Conservation (phyloP, 2,888 invertebrate genomes). For the Dynastes hyllus region DNA sequence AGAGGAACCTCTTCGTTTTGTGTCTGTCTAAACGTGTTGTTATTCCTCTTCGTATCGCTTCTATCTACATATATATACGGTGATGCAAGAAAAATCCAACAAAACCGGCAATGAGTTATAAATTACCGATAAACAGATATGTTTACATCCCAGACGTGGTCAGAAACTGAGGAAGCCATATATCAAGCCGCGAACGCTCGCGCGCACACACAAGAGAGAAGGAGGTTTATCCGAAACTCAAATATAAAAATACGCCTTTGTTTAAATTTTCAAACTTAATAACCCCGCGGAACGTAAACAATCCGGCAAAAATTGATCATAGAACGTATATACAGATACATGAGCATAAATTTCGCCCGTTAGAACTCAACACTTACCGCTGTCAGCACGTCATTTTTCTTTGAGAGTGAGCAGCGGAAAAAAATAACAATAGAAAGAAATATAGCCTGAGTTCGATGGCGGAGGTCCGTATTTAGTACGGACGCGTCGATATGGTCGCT, state of each 20-base stretch:
- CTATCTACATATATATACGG: slow-evolving; percentile 23
- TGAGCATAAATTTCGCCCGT: slow-evolving; percentile 48
- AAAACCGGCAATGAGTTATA: slow-evolving; percentile 47
- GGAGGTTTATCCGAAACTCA: slow-evolving; percentile 44
- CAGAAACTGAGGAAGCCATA: slow-evolving; percentile 52
- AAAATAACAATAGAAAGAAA: slow-evolving; percentile 52
- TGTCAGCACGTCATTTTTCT: slow-evolving; percentile 51
- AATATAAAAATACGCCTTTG: slow-evolving; percentile 49
- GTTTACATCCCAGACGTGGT: slow-evolving; percentile 41
- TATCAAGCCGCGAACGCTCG: slow-evolving; percentile 48
- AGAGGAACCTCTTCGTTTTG: neutral
- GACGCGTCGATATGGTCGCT: slow-evolving; percentile 21
- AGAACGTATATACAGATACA: slow-evolving; percentile 45
- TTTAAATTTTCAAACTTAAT: slow-evolving; percentile 52
- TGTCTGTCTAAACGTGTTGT: neutral
- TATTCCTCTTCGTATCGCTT: slow-evolving; percentile 28
- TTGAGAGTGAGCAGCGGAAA: slow-evolving; percentile 37
- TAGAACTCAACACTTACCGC: slow-evolving; percentile 50
- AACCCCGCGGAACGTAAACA: slow-evolving; percentile 49
- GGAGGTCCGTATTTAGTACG: neutral
- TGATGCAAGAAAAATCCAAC: slow-evolving; percentile 45
- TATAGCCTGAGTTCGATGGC: slow-evolving; percentile 36
- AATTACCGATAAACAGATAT: slow-evolving; percentile 50
- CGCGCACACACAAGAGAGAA: slow-evolving; percentile 22
- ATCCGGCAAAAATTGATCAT: slow-evolving; percentile 48